phyloP scores from a whole-genome alignment of 2,797 vertebrate genomes.

The Pogoniulus pusillus region DNA sequence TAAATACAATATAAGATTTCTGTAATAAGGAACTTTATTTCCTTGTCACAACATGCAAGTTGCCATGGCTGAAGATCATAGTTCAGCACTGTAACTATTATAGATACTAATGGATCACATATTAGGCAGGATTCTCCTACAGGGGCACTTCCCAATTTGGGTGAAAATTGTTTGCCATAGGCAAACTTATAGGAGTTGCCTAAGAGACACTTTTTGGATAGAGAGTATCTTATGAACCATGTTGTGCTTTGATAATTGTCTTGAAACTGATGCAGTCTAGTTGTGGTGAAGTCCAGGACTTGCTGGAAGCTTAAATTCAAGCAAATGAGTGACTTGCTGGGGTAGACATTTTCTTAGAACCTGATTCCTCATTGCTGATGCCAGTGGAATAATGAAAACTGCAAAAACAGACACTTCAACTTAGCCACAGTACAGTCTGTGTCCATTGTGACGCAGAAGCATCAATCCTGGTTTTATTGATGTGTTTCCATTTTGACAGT shows the following conservation, averaged over 20 bases:
- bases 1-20: conserved; percentile 74
- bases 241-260: background rate
- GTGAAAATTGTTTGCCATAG: background rate
- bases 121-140: background rate
- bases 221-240: background rate
- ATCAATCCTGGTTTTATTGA: background rate
- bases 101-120: background rate
- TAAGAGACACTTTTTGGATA: background rate
- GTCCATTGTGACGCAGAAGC: background rate
- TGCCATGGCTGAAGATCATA: conserved; percentile 45
- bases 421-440: background rate
- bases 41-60: conserved; percentile 50
- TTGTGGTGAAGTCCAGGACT: background rate
- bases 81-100: background rate
- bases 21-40: conserved; percentile 73
- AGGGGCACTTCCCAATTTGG: background rate
- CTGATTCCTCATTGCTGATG: background rate
- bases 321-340: background rate
- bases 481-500: background rate
- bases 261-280: background rate
- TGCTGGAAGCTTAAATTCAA: background rate
- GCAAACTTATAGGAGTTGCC: conserved; percentile 36
- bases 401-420: background rate
- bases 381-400: background rate
- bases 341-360: background rate